Base-by-base conservation (phyloP, 2,888 invertebrate species). In the Hanleya hanleyi region DNA sequence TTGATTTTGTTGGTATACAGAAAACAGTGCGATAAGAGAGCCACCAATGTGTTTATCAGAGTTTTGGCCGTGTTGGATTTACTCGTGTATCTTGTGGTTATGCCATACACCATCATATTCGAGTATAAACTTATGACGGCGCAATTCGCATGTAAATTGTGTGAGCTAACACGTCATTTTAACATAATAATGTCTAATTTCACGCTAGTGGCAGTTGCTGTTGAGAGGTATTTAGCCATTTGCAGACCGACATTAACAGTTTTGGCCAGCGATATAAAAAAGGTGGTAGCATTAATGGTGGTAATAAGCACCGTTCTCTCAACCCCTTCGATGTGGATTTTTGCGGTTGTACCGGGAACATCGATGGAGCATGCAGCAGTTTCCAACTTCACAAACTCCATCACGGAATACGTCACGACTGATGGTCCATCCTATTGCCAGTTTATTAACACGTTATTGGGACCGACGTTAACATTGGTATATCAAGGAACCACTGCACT, bases 101-200 rank as follows among this genome's bases (percentile, higher is more conserved):
- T 74, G 36, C 74, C 74, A 26, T 74, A 74, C 47, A 64, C 74
- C 15, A 62, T 74, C 1, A 29, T 26, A 32, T 70, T 50, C 29
- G 74, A 74, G 38, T 29, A 38, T 49, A 50, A 67, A 4, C 29
- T 36, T 7, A 41, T 74, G 26, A 38, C 64, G 9, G 36, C 36
- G 1, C 67, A 70, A 37, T n/a, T 67, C 6, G 41, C 64, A 15
- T 74, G 74, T n/a, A 69, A 70, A n/a, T 49, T 57, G 3, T 32
- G 67, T 38, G 74, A 74, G 41, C 1, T 70, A 18, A 6, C 64
- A 12, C 49, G 74, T 12, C 74, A 74, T 49, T 57, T 67, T 35
- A 61, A 70, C 15, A 68, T 70, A 6, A 38, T 61, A 29, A 51
- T 62, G n/a, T 74, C 74, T 32, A 67, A 64, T 29, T 22, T 29